A percentile compares a stretch with the other conserved stretches of the same genome.
Evolutionary conservation across 2,888 invertebrate species (phyloP).

Genomic region (Notodonta ziczac): DNA sequence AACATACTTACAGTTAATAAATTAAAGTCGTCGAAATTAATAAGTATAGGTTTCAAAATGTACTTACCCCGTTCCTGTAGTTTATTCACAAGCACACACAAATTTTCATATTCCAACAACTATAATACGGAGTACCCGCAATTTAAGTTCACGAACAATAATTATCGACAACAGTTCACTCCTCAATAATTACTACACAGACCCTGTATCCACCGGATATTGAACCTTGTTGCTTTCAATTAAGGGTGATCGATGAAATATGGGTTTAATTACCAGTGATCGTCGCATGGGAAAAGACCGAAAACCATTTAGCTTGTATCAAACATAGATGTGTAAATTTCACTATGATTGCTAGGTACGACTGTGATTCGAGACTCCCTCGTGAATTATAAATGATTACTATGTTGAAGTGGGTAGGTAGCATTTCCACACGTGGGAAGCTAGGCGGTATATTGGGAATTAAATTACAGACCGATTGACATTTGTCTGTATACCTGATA

Average conservation of each 20-base stretch:
- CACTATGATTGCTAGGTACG: constrained; percentile 68
- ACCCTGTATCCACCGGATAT: constrained; percentile 26
- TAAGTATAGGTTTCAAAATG: not conserved
- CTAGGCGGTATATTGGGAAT: too few species aligned
- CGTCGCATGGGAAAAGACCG: constrained; percentile 72
- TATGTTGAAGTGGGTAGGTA: constrained; percentile 3
- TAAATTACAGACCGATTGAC: too few species aligned
- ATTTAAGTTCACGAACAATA: constrained; percentile 62
- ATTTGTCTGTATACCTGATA: too few species aligned
- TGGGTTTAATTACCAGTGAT: constrained; percentile 62
- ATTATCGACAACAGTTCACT: constrained; percentile 77
- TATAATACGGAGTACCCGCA: constrained; percentile 34
- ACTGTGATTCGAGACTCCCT: constrained; percentile 71
- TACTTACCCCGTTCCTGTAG: constrained; percentile 3
- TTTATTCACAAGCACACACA: constrained; percentile 10
- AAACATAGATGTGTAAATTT: constrained; percentile 76
- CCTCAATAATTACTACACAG: constrained; percentile 66
- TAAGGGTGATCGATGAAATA: constrained; percentile 36
- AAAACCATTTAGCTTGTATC: constrained; percentile 76
- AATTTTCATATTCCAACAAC: constrained; percentile 28
- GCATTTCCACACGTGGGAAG: not conserved
- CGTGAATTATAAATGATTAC: constrained; percentile 54
- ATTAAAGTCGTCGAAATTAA: too few species aligned
- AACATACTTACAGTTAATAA: too few species aligned
- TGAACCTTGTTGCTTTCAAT: constrained; percentile 32